A percentile compares a stretch with the other conserved stretches of the same genome.
phyloP scores from a whole-genome alignment of 1,140 invertebrate genomes.

The Drosophila insularis region DNA sequence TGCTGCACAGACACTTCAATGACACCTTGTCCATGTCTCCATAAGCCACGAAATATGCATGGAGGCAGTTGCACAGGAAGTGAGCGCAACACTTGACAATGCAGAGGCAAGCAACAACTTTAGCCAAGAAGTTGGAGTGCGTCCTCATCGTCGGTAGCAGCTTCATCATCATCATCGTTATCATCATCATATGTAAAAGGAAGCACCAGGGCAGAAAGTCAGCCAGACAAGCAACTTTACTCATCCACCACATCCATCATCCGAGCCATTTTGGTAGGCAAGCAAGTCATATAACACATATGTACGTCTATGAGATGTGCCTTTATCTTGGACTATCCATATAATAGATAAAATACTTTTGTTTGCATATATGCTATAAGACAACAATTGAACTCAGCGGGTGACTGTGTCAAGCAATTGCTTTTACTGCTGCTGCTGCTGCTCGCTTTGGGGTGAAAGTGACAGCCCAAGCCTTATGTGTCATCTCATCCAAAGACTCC shows the following conservation, averaged over 20 bases:
- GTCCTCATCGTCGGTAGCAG: constrained; percentile 33
- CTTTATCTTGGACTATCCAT: constrained; percentile 7
- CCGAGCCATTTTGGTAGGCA: constrained; percentile 4
- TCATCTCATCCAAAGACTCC: constrained; percentile 11
- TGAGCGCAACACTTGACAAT: constrained; percentile 60
- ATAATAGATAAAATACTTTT: constrained; percentile 45
- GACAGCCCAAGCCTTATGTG: constrained; percentile 24
- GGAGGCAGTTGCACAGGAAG: constrained; percentile 54
- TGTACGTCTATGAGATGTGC: neutral
- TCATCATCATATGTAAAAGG: neutral
- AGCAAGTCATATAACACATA: constrained; percentile 1
- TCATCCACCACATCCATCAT: constrained; percentile 9
- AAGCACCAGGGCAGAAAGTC: constrained; percentile 22
- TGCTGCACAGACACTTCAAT: constrained; percentile 66
- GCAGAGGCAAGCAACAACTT: constrained; percentile 48
- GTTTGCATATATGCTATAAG: constrained; percentile 41
- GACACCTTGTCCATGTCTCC: constrained; percentile 33
- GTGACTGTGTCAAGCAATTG: constrained; percentile 27
- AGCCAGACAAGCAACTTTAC: constrained; percentile 10
- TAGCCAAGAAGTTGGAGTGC: constrained; percentile 43
- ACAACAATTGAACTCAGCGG: constrained; percentile 16
- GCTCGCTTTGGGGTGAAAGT: constrained; percentile 30
- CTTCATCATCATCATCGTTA: neutral
- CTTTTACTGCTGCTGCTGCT: constrained; percentile 25
- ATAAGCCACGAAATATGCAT: constrained; percentile 17